Base-by-base conservation (phyloP, 2,888 invertebrate genomes). In the Branchellion lobata region DNA sequence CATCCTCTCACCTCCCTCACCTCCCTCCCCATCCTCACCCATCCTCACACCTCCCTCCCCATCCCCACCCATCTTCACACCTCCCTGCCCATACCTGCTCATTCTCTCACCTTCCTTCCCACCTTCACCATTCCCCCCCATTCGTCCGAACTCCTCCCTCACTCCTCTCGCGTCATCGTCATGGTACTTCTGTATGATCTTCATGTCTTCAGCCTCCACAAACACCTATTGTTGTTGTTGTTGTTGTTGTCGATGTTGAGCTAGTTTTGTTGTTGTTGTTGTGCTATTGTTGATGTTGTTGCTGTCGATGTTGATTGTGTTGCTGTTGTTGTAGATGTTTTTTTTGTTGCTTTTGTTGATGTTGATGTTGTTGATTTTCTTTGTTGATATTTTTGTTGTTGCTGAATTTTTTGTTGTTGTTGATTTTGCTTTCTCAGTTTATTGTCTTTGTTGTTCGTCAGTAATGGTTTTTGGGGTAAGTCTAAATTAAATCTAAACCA, bases 131-230 rank as follows among this genome's bases (percentile, higher is more conserved):
- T 5, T 24, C 21, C 5, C 61, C 21, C 61, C 24, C n/a, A n/a
- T n/a, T n/a, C n/a, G n/a, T n/a, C n/a, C n/a, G 2, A 2, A 24
- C 1, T 18, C 29, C 33, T 24, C 3, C 31, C 27, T 14, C 47
- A 40, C 47, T 47, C 75, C 51, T 53, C 75, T 75, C 18, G 85
- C 84, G 51, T 85, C 84, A 14, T 86, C 81, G 80, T 87, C 87
- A 33, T 84, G 84, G 81, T 86, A 87, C 78, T 85, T 84, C 1
- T 86, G 86, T 36, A 87, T 84, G 69, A 86, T 82, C 82, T 84
- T 85, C 2, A 86, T 83, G 14, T 85, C 84, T 8, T 84, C 82
- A 2, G 86, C 84, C 40, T 84, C 84, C 24, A 75, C 75, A 5
- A 5, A 24, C n/a, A 57, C 34, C 71, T 71, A 8, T 8, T 3